Evolutionary conservation across 1,140 invertebrate species (phyloP).

Genomic region (Protaetia brevitarsis): DNA sequence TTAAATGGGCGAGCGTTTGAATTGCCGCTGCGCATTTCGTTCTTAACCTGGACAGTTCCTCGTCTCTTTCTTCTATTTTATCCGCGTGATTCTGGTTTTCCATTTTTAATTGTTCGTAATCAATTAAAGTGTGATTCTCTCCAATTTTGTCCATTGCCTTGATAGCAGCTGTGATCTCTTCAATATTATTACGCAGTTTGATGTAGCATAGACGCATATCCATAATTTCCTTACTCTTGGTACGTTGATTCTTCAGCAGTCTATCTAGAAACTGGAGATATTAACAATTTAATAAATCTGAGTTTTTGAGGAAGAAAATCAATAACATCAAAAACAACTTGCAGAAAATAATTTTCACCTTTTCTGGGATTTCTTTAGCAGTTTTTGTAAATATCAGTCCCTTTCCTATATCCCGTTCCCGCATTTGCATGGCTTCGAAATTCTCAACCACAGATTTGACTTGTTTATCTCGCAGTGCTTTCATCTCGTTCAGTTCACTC

Average conservation of each 20-base stretch:
- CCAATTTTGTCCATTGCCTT: slow-evolving; percentile 35
- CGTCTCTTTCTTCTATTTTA: slow-evolving; percentile 47
- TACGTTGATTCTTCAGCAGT: slow-evolving; percentile 30
- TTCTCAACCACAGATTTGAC: slow-evolving; percentile 18
- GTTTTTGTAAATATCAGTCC: slow-evolving; percentile 42
- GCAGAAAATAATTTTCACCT: slow-evolving; percentile 23
- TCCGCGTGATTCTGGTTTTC: slow-evolving; percentile 45
- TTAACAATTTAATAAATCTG: no score
- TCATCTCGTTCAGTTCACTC: slow-evolving; percentile 31
- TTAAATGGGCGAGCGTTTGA: slow-evolving; percentile 43
- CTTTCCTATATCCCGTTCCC: slow-evolving; percentile 34
- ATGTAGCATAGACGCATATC: slow-evolving; percentile 35
- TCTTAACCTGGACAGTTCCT: slow-evolving; percentile 40
- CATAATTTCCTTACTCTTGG: slow-evolving; percentile 30
- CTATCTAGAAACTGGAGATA: slow-evolving; percentile 30
- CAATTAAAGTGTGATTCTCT: slow-evolving; percentile 37
- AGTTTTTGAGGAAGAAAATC: not conserved
- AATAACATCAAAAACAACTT: not conserved
- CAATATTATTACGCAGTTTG: slow-evolving; percentile 29
- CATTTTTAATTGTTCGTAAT: slow-evolving; percentile 42
- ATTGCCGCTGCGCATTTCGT: slow-evolving; percentile 36
- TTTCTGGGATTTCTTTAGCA: slow-evolving; percentile 40
- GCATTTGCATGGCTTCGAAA: slow-evolving; percentile 31
- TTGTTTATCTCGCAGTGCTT: slow-evolving; percentile 30
- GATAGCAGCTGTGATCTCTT: slow-evolving; percentile 31